Evolutionary conservation across 2,113 vertebrate species (phyloP).

Genomic region (Nesoenas mayeri): DNA sequence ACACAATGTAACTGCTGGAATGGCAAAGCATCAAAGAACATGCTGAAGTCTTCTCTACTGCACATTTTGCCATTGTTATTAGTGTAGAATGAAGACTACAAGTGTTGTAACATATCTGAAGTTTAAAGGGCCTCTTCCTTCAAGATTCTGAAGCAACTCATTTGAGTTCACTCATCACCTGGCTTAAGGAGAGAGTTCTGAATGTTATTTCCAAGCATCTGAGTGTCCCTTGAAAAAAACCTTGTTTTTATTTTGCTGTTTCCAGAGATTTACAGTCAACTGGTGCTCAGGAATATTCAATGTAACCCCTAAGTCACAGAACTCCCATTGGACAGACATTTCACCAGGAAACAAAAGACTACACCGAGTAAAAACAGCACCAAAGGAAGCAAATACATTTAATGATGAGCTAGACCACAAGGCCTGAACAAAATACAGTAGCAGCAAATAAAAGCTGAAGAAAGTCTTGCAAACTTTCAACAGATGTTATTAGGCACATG

Average conservation of each 20-base stretch:
- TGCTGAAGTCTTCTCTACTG: not conserved
- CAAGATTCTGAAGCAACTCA: not conserved
- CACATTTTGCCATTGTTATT: not conserved
- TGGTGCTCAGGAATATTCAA: not conserved
- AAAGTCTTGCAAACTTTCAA: not conserved
- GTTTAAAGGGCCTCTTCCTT: not conserved
- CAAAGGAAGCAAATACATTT: not conserved
- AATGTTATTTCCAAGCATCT: not conserved
- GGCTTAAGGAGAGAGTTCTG: not conserved
- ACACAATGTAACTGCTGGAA: not conserved
- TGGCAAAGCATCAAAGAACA: not conserved
- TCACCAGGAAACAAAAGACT: not conserved
- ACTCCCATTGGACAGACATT: not conserved
- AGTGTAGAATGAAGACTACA: not conserved
- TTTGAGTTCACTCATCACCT: not conserved
- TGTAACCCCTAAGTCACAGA: not conserved
- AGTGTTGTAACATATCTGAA: not conserved
- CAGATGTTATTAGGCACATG: not conserved
- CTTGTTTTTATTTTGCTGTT: not conserved
- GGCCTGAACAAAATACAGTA: not conserved
- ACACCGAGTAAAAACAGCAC: not conserved
- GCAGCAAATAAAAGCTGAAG: not conserved
- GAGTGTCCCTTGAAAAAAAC: not conserved
- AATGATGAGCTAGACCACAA: not conserved
- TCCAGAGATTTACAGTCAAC: not conserved